Evolutionary conservation across 53 echinoderm and acorn worm species (phyloP).

Genomic region (Arbacia lixula): DNA sequence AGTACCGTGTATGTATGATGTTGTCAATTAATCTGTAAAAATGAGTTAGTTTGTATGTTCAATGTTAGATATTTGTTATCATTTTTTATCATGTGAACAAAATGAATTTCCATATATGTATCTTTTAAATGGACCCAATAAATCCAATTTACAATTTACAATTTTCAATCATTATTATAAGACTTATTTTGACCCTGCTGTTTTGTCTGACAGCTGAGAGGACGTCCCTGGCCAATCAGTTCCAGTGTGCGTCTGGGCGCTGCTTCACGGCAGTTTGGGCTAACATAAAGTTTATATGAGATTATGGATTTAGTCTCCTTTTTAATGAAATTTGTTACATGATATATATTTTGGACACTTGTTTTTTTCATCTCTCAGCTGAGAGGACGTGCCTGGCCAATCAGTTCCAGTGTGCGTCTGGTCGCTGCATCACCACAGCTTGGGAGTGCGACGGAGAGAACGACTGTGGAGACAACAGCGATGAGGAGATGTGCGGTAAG

Average conservation of each 20-base stretch:
- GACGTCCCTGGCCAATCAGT: conserved; percentile 72
- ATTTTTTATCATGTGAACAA: too few species aligned
- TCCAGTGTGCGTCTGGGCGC: conserved; percentile 79
- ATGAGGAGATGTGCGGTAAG: conserved; percentile 87
- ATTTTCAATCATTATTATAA: too few species aligned
- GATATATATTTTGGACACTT: too few species aligned
- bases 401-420: conserved; percentile 90
- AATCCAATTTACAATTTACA: too few species aligned
- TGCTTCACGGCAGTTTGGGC: conserved; percentile 47
- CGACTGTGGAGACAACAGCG: conserved; percentile 89
- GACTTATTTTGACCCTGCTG: too few species aligned
- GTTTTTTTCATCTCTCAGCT: conserved; percentile 47
- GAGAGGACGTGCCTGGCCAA: conserved; percentile 66
- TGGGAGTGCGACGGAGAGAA: conserved; percentile 93
- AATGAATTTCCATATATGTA: too few species aligned
- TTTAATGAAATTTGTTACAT: not conserved
- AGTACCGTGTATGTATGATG: too few species aligned
- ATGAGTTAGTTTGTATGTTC: too few species aligned
- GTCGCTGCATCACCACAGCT: conserved; percentile 76
- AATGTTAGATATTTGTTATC: too few species aligned
- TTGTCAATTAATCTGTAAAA: too few species aligned
- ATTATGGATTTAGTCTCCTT: not conserved
- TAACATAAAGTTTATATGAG: too few species aligned
- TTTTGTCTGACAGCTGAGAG: conserved; percentile 62
- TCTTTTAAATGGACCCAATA: too few species aligned